Conservation (phyloP, 2,113 vertebrate genomes). For the Plectropomus leopardus region DNA sequence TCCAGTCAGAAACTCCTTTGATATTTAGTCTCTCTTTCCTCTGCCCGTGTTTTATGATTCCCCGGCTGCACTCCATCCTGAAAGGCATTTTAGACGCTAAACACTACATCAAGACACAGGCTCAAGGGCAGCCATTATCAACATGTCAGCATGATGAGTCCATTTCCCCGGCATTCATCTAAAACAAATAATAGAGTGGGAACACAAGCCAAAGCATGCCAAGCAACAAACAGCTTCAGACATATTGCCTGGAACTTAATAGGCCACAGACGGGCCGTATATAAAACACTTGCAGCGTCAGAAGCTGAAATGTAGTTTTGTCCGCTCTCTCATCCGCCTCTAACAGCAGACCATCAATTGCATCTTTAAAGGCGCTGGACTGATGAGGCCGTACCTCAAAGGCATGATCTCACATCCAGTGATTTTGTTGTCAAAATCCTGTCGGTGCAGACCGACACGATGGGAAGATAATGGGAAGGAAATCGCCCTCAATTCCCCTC, state of each 20-base stretch:
- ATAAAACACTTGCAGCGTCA: constrained; percentile 54
- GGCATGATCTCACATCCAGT: constrained; percentile 31
- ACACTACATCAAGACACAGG: constrained; percentile 74
- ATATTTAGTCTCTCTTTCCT: constrained; percentile 41
- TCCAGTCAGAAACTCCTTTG: constrained; percentile 23
- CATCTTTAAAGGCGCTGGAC: constrained; percentile 40
- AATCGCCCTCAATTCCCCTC: constrained; percentile 26
- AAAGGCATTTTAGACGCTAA: constrained; percentile 70
- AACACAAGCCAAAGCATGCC: constrained; percentile 47
- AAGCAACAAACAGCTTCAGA: constrained; percentile 53
- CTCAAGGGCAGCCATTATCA: constrained; percentile 83
- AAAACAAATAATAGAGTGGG: constrained; percentile 73
- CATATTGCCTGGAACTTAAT: constrained; percentile 67
- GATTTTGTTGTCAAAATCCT: constrained; percentile 66
- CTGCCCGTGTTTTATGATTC: constrained; percentile 64
- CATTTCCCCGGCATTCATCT: constrained; percentile 73
- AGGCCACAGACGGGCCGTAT: constrained; percentile 56
- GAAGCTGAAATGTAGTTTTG: constrained; percentile 32
- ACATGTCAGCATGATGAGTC: constrained; percentile 78
- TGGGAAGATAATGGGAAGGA: constrained; percentile 37
- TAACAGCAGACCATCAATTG: constrained; percentile 54
- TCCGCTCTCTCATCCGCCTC: constrained; percentile 23
- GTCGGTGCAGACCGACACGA: background rate
- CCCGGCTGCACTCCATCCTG: constrained; percentile 59
- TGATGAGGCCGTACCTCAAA: constrained; percentile 54